Evolutionary conservation across 2,797 vertebrate species (phyloP), one percentile per base, ranked within the genome.

Genomic region (Microctenopoma steveboyesi): DNA sequence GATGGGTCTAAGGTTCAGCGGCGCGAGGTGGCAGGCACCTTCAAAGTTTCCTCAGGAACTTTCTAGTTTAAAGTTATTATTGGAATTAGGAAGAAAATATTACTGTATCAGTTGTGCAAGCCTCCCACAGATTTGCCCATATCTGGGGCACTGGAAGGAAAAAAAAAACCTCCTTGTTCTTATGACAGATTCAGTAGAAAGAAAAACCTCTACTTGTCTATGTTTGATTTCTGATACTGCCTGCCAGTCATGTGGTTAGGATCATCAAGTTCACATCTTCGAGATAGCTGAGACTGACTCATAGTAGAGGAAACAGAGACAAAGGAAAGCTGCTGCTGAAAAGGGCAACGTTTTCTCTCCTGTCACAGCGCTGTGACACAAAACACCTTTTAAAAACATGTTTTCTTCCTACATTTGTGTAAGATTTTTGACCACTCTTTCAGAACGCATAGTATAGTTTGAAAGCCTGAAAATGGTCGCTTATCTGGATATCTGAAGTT

Each of bases 271-370:
- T 78, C 53, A 64, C n/a, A 5, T 28, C 50, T 69, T 33, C 15
- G 58, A 55, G 67, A 61, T 27, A 53, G 62, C 39, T 35, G 55
- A 68, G 42, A 5, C 25, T 59, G 63, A 63, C 55, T 81, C 64
- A 57, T 12, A 53, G 51, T 18, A n/a, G 33, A 22, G 49, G 14
- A 12, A 2, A 16, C 47, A 45, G 46, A 35, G 7, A 49, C 27
- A 47, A 51, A 52, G 22, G 55, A 56, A 22, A 42, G 27, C 55
- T 35, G 15, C 28, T 27, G 62, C 43, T 43, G 27, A 52, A 45
- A 51, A 12, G 18, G 69, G 54, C 57, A 30, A 40, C 25, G 14
- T 39, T 53, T 42, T n/a, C 12, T 57, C 27, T 35, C 49, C 46
- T 18, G 12, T 71, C 39, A 47, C 43, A 33, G 25, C 7, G 30